Evolutionary conservation across 2,797 vertebrate species (phyloP).

Genomic region (Stomatorhinus walkeri): DNA sequence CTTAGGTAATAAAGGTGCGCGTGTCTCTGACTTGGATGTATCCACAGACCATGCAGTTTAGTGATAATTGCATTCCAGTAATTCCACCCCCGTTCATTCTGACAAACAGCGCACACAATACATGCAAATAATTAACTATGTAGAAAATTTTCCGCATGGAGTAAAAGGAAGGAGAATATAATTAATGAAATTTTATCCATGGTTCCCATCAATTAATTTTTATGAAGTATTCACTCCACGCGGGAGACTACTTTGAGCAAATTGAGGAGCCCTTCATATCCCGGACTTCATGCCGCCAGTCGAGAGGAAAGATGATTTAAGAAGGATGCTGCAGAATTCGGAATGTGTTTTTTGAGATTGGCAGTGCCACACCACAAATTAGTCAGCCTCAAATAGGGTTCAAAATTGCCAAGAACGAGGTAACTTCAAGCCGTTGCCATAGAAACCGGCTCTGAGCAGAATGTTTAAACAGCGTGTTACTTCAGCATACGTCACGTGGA

Average conservation of each 20-base stretch:
- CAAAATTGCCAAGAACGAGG: neutral
- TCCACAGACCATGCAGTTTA: neutral
- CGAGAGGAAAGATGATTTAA: neutral
- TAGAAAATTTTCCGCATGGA: neutral
- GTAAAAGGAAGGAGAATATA: neutral
- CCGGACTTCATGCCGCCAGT: neutral
- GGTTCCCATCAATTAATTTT: neutral
- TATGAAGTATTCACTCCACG: neutral
- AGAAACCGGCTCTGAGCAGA: constrained; percentile 13
- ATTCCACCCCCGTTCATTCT: neutral
- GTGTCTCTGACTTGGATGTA: neutral
- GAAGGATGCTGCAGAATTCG: neutral
- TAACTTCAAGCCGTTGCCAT: constrained; percentile 10
- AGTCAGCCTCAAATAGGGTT: constrained; percentile 10
- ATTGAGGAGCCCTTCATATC: neutral
- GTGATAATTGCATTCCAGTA: neutral
- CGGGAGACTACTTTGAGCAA: neutral
- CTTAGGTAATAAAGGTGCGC: neutral
- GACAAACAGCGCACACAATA: neutral
- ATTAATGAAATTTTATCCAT: neutral
- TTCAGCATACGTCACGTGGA: constrained; percentile 3
- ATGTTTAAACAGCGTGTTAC: constrained; percentile 6
- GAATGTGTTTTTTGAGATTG: constrained; percentile 2
- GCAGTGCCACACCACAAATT: constrained; percentile 13
- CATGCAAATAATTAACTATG: neutral